Percentiles rank a stretch among this genome's conserved stretches.
phyloP scores from a whole-genome alignment of 2,113 vertebrate genomes.

The Garra rufa region DNA sequence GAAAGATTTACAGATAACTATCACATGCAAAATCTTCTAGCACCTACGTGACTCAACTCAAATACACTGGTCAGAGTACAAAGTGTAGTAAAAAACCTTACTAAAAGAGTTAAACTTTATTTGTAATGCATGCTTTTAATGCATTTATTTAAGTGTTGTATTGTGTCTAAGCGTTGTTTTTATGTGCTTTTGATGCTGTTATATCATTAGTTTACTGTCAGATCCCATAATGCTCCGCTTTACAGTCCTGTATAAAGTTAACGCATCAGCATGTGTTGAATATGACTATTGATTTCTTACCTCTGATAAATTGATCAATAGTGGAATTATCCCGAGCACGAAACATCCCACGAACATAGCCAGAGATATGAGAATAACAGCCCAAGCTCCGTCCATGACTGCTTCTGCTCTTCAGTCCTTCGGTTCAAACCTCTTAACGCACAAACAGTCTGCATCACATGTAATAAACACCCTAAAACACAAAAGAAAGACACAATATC shows the following conservation, averaged over 20 bases:
- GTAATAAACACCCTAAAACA: background rate
- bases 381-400: constrained; percentile 77
- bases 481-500: background rate
- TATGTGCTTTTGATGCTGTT: background rate
- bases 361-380: constrained; percentile 74
- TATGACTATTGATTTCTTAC: constrained; percentile 63
- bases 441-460: background rate
- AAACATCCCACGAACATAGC: constrained; percentile 82
- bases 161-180: background rate
- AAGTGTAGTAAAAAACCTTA: background rate
- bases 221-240: background rate
- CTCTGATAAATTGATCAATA: constrained; percentile 78
- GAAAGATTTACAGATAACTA: background rate
- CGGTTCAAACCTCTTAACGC: background rate
- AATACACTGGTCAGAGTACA: background rate
- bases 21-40: background rate
- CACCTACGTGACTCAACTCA: background rate
- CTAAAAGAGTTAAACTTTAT: background rate
- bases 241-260: background rate
- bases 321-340: constrained; percentile 76
- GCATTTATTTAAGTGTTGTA: no score
- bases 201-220: background rate
- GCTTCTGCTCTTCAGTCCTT: background rate
- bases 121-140: background rate
- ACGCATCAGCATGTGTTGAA: background rate